phyloP scores from a whole-genome alignment of 2,113 vertebrate species.

The Lepisosteus oculatus region DNA sequence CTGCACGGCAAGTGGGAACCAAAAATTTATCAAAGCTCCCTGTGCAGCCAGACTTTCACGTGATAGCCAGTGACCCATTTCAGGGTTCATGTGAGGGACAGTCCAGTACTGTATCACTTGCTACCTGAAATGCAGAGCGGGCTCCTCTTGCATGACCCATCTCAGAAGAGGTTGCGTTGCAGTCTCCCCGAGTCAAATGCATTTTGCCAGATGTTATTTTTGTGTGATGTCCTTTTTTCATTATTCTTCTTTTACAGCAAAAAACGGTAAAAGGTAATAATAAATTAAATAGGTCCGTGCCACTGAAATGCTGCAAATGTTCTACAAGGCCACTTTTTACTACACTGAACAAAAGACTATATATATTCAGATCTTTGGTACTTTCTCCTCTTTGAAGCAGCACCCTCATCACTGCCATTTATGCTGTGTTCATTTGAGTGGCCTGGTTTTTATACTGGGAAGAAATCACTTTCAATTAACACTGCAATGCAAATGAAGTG shows the following conservation, averaged over 20 bases:
- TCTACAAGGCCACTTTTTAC: too few species aligned
- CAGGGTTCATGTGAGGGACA: slow-evolving; percentile 43
- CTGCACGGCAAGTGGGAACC: slow-evolving; percentile 28
- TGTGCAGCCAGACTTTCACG: slow-evolving; percentile 44
- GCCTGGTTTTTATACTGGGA: too few species aligned
- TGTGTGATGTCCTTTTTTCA: neutral
- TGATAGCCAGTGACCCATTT: slow-evolving; percentile 26
- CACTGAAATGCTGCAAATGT: too few species aligned
- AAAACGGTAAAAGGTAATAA: neutral
- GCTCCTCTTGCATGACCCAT: slow-evolving; percentile 15
- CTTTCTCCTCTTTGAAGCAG: too few species aligned
- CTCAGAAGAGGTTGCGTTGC: neutral
- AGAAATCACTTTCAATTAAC: too few species aligned
- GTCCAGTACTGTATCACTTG: slow-evolving; percentile 31
- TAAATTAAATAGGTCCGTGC: neutral
- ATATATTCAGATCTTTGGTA: too few species aligned
- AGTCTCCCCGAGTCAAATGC: slow-evolving; percentile 20
- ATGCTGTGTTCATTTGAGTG: too few species aligned
- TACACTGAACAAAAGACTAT: too few species aligned
- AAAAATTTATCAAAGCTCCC: slow-evolving; percentile 42
- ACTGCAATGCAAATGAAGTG: too few species aligned
- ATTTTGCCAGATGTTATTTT: neutral
- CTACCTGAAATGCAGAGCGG: slow-evolving; percentile 24
- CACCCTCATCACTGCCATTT: too few species aligned
- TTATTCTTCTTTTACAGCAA: neutral